Percentiles rank a stretch among this genome's conserved stretches.
Evolutionary conservation across 2,113 vertebrate species (phyloP).

Genomic region (Rhabdornis inornatus): DNA sequence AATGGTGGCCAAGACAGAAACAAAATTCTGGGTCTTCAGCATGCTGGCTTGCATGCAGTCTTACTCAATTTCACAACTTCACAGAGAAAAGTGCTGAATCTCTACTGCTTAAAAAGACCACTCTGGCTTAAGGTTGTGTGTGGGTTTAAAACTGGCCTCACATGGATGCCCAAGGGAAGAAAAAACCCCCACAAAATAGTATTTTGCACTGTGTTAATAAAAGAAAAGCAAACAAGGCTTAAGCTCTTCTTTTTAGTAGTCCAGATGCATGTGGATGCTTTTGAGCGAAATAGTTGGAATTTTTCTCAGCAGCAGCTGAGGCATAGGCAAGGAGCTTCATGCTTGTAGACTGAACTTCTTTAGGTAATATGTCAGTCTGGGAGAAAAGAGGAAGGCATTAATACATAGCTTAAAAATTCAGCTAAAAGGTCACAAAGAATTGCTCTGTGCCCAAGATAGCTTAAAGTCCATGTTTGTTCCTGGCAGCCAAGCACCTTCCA

Average conservation of each 20-base stretch:
- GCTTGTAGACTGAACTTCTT: background rate
- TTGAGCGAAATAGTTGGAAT: background rate
- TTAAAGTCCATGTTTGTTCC: background rate
- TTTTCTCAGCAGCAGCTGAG: background rate
- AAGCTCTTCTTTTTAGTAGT: background rate
- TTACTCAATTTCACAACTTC: background rate
- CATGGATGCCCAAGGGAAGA: background rate
- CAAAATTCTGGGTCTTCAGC: background rate
- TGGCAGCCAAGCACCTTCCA: background rate
- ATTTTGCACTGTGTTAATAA: background rate
- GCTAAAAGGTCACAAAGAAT: background rate
- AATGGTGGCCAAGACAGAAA: background rate
- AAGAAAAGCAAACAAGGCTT: background rate
- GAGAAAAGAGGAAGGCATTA: background rate
- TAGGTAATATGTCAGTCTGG: background rate
- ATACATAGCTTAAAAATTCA: background rate
- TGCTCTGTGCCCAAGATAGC: background rate
- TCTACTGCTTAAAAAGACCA: background rate
- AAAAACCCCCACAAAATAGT: background rate
- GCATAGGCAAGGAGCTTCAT: background rate
- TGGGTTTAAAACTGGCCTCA: background rate
- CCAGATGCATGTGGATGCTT: background rate
- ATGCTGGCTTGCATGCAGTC: background rate
- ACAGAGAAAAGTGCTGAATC: background rate
- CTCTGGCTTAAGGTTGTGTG: background rate